Percentiles rank a stretch among this genome's conserved stretches.
These are phyloP conservation scores for Azemiops feae DNA, from an alignment of 2,113 vertebrate species.

Conservation along the genomic window DNA sequence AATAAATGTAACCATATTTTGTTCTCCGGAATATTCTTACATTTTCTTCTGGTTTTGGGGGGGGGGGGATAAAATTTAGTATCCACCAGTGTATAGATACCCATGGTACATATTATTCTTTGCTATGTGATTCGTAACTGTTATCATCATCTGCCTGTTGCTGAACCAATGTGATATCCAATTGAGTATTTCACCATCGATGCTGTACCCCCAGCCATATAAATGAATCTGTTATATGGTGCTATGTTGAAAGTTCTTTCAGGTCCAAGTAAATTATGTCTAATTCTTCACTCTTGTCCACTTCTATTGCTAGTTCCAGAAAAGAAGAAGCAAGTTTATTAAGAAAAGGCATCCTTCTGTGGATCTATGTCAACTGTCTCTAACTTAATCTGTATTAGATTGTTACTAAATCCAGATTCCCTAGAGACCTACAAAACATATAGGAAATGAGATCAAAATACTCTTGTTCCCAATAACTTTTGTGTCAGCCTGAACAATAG, in stretches of 20 bases:
- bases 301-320: slow-evolving; percentile 54
- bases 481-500: not conserved
- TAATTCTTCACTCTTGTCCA: slow-evolving; percentile 57
- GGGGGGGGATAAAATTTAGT: not conserved
- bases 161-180: slow-evolving; percentile 37
- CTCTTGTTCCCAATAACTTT: not conserved
- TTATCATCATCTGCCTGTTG: slow-evolving; percentile 47
- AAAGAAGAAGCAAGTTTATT: slow-evolving; percentile 61
- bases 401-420: slow-evolving; percentile 55
- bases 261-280: slow-evolving; percentile 66
- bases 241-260: no score
- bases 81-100: not conserved
- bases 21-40: not conserved
- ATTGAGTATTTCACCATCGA: slow-evolving; percentile 55
- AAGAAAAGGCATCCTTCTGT: slow-evolving; percentile 55
- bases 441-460: slow-evolving; percentile 35
- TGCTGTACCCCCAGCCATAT: slow-evolving; percentile 58
- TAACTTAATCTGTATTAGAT: slow-evolving; percentile 60
- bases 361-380: slow-evolving; percentile 62
- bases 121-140: not conserved
- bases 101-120: not conserved
- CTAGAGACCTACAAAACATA: slow-evolving; percentile 25
- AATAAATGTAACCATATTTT: not conserved
- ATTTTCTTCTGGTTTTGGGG: not conserved
- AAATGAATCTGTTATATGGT: slow-evolving; percentile 64